A percentile compares a stretch with the other conserved stretches of the same genome.
These are phyloP conservation scores for Ichneumoninae sp. DNA, from an alignment of 2,888 invertebrate species.

Conservation along the genomic window DNA sequence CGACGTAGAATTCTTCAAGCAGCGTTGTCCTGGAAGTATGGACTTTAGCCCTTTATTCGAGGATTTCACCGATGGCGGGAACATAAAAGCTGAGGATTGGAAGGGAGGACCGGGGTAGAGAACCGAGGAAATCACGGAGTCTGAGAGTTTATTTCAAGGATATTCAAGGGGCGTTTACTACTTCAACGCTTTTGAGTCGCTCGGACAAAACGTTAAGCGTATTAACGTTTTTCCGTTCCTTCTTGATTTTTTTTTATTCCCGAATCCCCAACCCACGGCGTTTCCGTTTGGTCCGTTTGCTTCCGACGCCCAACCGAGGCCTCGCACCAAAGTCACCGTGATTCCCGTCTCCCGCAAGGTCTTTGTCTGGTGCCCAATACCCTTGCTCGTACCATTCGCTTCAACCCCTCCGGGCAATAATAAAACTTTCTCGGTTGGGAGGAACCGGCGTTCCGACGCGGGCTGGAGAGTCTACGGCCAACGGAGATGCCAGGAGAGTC, in stretches of 20 bases:
- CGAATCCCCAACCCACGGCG: not conserved
- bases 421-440: slow-evolving; percentile 75
- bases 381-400: slow-evolving; percentile 13
- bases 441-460: slow-evolving; percentile 67
- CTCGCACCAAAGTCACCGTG: slow-evolving; percentile 23
- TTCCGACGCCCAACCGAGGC: slow-evolving; percentile 6
- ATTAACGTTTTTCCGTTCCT: slow-evolving; percentile 55
- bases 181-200: not conserved
- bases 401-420: slow-evolving; percentile 74
- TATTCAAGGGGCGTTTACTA: slow-evolving; percentile 41
- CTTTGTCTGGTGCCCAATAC: slow-evolving; percentile 37
- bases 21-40: not conserved
- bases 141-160: slow-evolving; percentile 50
- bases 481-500: slow-evolving; percentile 25
- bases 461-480: slow-evolving; percentile 26
- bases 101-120: not conserved
- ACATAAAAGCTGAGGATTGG: slow-evolving; percentile 28
- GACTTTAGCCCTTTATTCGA: slow-evolving; percentile 40
- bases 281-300: slow-evolving; percentile 43
- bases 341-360: slow-evolving; percentile 30
- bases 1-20: not conserved
- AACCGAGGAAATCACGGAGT: slow-evolving; percentile 8
- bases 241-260: not conserved
- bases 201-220: slow-evolving; percentile 57
- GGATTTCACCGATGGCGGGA: slow-evolving; percentile 35